phyloP scores from a whole-genome alignment of 2,888 invertebrate species.

The Drosophila limbata region DNA sequence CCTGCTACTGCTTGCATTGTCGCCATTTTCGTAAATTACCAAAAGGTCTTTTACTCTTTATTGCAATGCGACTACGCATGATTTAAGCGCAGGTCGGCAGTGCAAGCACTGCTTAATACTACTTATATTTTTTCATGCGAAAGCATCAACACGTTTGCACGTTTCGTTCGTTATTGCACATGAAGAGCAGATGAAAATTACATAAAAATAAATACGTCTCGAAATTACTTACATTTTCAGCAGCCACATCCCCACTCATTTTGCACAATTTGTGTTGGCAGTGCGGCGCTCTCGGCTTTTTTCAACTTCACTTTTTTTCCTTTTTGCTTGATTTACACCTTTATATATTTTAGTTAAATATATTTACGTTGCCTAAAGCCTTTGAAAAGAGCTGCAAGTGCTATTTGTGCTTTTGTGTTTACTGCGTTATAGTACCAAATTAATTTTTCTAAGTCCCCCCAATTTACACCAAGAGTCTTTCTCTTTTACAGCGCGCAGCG shows the following conservation, averaged over 20 bases:
- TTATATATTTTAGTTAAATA: slow-evolving; percentile 31
- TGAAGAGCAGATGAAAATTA: slow-evolving; percentile 58
- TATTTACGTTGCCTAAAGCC: slow-evolving; percentile 20
- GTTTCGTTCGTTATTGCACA: slow-evolving; percentile 41
- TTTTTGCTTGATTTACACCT: slow-evolving; percentile 37
- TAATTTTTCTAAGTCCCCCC: slow-evolving; percentile 66
- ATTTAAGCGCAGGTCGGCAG: slow-evolving; percentile 47
- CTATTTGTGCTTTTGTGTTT: slow-evolving; percentile 27
- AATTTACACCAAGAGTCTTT: slow-evolving; percentile 76
- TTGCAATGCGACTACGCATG: slow-evolving; percentile 53
- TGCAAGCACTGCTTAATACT: slow-evolving; percentile 35
- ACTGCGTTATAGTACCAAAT: slow-evolving; percentile 47
- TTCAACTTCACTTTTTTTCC: slow-evolving; percentile 59
- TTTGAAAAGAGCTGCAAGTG: slow-evolving; percentile 36
- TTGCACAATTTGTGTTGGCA: slow-evolving; percentile 70
- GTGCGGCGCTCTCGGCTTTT: slow-evolving; percentile 72
- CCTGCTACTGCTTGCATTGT: slow-evolving; percentile 77
- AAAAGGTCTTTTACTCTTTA: slow-evolving; percentile 67
- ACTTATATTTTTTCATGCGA: slow-evolving; percentile 27
- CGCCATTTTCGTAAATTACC: slow-evolving; percentile 84
- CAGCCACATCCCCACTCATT: slow-evolving; percentile 84
- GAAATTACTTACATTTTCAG: slow-evolving; percentile 82
- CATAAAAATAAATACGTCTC: slow-evolving; percentile 64
- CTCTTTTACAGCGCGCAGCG: slow-evolving; percentile 65
- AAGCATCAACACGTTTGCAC: slow-evolving; percentile 65